phyloP scores from a whole-genome alignment of 1,140 invertebrate genomes.

The Anagrus nilaparvatae region DNA sequence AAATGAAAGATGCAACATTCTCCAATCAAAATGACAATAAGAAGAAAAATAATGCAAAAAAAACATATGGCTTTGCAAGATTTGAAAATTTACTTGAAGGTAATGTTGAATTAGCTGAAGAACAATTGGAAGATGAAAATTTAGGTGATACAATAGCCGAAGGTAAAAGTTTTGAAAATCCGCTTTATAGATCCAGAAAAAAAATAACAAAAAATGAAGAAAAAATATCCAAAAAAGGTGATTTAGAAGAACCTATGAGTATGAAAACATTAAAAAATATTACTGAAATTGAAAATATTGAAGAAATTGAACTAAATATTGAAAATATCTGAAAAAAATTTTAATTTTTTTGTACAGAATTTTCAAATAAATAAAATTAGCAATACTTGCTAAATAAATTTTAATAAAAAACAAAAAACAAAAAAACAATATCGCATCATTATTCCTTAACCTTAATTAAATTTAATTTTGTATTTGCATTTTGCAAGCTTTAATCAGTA shows the following conservation, averaged over 20 bases:
- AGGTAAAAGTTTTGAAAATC: constrained; percentile 34
- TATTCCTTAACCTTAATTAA: too few relatives aligned
- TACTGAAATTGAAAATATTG: constrained; percentile 13
- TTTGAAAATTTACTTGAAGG: constrained; percentile 37
- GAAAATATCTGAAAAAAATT: constrained; percentile 15
- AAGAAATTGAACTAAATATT: constrained; percentile 25
- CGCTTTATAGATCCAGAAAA: constrained; percentile 31
- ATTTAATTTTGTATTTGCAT: too few relatives aligned
- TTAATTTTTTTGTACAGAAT: too few relatives aligned
- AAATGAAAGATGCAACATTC: too few relatives aligned
- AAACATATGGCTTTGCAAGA: constrained; percentile 33
- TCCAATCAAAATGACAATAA: too few relatives aligned
- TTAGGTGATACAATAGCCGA: constrained; percentile 7
- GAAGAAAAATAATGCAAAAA: too few relatives aligned
- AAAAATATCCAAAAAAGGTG: background rate
- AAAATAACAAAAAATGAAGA: constrained; percentile 5
- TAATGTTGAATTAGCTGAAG: constrained; percentile 25
- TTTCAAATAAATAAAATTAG: too few relatives aligned
- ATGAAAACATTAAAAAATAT: constrained; percentile 19
- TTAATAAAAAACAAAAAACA: too few relatives aligned
- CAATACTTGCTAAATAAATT: too few relatives aligned
- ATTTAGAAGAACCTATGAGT: constrained; percentile 22
- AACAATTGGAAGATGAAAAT: constrained; percentile 6
- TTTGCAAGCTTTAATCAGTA: too few relatives aligned
- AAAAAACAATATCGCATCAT: too few relatives aligned